Evolutionary conservation across 2,888 invertebrate genomes (phyloP).

Genomic region (Stictocephala bisonia): DNA sequence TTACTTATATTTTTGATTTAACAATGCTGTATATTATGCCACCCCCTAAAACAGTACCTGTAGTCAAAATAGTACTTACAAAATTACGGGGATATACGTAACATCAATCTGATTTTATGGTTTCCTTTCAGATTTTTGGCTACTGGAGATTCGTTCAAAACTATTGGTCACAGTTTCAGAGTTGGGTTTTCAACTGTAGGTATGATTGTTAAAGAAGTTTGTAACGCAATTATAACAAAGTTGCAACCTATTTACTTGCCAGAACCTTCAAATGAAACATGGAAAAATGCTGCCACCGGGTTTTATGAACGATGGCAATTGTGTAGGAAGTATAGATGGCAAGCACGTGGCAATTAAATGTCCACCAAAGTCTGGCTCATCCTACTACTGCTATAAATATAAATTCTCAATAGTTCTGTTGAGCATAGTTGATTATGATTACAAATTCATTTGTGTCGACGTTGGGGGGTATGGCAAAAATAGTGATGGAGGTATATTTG

Average conservation of each 20-base stretch:
- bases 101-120: too few relatives aligned
- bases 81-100: too few relatives aligned
- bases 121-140: conserved; percentile 58
- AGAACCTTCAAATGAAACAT: conserved; percentile 44
- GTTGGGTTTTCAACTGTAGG: conserved; percentile 61
- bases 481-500: conserved; percentile 50
- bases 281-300: conserved; percentile 49
- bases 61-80: too few relatives aligned
- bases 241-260: conserved; percentile 53
- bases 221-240: conserved; percentile 59
- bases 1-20: too few relatives aligned
- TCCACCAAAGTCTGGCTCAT: conserved; percentile 46
- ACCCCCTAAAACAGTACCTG: too few relatives aligned
- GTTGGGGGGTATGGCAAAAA: conserved; percentile 51
- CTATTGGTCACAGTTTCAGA: conserved; percentile 60
- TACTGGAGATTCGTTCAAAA: conserved; percentile 59
- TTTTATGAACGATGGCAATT: conserved; percentile 52
- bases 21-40: too few relatives aligned
- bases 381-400: conserved; percentile 49
- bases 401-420: conserved; percentile 49
- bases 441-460: conserved; percentile 49
- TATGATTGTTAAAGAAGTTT: conserved; percentile 60
- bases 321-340: conserved; percentile 52
- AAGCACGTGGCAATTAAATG: conserved; percentile 50
- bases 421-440: conserved; percentile 49